phyloP scores from a whole-genome alignment of 2,888 invertebrate genomes.

The Cerceris rybyensis region DNA sequence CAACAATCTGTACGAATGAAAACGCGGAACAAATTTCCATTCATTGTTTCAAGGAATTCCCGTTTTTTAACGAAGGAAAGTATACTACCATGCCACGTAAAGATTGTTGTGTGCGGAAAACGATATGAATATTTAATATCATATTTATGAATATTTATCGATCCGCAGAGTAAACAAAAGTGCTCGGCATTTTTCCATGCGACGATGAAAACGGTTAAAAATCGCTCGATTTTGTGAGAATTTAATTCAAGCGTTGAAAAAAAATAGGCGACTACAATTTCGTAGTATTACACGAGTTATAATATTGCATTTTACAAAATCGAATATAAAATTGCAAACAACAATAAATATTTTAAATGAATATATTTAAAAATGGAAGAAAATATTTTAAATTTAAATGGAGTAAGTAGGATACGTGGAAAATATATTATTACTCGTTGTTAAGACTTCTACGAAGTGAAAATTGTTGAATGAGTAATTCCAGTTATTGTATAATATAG shows the following conservation, averaged over 20 bases:
- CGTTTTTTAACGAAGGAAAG: too few relatives aligned
- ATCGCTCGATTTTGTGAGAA: neutral
- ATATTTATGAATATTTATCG: neutral
- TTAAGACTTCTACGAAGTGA: neutral
- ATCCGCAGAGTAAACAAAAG: neutral
- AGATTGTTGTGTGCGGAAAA: neutral
- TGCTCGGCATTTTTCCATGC: neutral
- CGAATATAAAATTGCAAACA: too few relatives aligned
- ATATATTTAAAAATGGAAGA: slow-evolving; percentile 11
- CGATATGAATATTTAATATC: neutral
- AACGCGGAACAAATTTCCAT: neutral
- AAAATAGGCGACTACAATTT: slow-evolving; percentile 36
- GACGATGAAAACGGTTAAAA: neutral
- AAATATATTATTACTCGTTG: neutral
- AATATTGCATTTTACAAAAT: too few relatives aligned
- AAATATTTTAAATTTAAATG: too few relatives aligned
- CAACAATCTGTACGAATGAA: neutral
- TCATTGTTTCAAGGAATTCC: neutral
- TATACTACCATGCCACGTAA: too few relatives aligned
- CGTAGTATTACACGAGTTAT: too few relatives aligned
- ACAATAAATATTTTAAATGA: neutral
- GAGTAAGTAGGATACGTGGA: too few relatives aligned
- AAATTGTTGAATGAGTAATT: neutral
- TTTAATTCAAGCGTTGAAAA: neutral
- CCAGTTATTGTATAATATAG: neutral